Base-by-base conservation (phyloP, 2,113 vertebrate genomes). In the Nesospiza acunhae region DNA sequence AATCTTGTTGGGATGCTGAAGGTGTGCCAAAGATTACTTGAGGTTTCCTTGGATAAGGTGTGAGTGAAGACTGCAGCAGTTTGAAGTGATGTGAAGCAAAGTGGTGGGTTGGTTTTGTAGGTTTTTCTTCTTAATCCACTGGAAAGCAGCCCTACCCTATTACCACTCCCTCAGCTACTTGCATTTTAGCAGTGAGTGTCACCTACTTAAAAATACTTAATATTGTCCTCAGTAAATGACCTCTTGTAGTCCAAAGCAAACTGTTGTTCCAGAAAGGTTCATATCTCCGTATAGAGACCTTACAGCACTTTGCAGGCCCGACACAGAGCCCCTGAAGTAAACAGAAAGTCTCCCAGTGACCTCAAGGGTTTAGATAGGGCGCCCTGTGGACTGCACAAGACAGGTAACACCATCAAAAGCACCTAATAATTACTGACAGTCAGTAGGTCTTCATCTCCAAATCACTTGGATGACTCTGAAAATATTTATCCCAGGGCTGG, bases 31-130 rank as follows among this genome's bases (percentile, higher is more conserved):
- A 84, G 64, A 93, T 88, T 72, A 69, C 74, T 75, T 63, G 87
- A 84, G 42, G 30, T 94, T 94, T 97, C 64, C 52, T n/a, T 75
- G 44, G 49, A 58, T 86, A 60, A 94, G 52, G 47, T 78, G 79
- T 27, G 30, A 80, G 17, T 73, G 91, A 83, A 88, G 55, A 44
- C 67, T 80, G 63, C 59, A 79, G 49, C 58, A 75, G 16, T 88
- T 72, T 88, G 70, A 88, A 85, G 26, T 42, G 33, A 27, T 76
- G 62, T 76, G 27, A 77, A 88, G 30, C 56, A 62, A 91, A 88
- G 23, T 20, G 4, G 4, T 31, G 6, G 88, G 66, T 64, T 94
- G 47, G 17, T 90, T 94, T 90, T 11, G 1, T 62, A 62, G 31
- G 30, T 81, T 93, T 92, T 90, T 90, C 49, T 35, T 69, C 60